Conservation (phyloP, 1,140 invertebrate species). For the Dryas iulia region DNA sequence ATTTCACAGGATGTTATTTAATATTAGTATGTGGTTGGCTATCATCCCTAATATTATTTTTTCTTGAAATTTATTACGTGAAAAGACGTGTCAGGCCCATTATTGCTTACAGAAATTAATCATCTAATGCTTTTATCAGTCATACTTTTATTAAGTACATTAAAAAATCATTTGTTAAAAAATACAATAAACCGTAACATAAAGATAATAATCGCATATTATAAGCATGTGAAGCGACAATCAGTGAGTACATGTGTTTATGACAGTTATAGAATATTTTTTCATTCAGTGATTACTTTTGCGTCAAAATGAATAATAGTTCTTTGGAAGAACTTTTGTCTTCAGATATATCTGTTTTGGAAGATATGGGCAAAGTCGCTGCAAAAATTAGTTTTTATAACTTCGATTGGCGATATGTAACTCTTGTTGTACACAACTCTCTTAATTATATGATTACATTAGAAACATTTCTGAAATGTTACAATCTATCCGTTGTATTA, state of each 20-base stretch:
- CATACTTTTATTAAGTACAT: slow-evolving; percentile 8
- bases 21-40: slow-evolving; percentile 53
- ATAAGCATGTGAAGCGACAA: slow-evolving; percentile 23
- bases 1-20: slow-evolving; percentile 59
- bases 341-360: slow-evolving; percentile 21
- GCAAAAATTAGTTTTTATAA: slow-evolving; percentile 54
- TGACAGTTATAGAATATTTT: neutral
- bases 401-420: slow-evolving; percentile 57
- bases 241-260: slow-evolving; percentile 12
- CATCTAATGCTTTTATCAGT: slow-evolving; percentile 7
- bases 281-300: neutral
- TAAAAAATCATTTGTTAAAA: slow-evolving; percentile 5
- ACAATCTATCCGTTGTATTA: slow-evolving; percentile 42
- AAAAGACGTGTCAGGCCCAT: slow-evolving; percentile 19
- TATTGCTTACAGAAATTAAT: slow-evolving; percentile 20
- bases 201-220: slow-evolving; percentile 10
- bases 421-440: slow-evolving; percentile 45
- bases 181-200: slow-evolving; percentile 12
- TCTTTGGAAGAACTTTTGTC: neutral
- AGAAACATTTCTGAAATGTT: slow-evolving; percentile 45
- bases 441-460: slow-evolving; percentile 33
- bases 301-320: neutral
- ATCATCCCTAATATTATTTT: slow-evolving; percentile 45
- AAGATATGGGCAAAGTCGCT: slow-evolving; percentile 41
- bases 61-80: slow-evolving; percentile 44